Conservation (phyloP, 2,888 invertebrate genomes). For the Drosophila picticornis region DNA sequence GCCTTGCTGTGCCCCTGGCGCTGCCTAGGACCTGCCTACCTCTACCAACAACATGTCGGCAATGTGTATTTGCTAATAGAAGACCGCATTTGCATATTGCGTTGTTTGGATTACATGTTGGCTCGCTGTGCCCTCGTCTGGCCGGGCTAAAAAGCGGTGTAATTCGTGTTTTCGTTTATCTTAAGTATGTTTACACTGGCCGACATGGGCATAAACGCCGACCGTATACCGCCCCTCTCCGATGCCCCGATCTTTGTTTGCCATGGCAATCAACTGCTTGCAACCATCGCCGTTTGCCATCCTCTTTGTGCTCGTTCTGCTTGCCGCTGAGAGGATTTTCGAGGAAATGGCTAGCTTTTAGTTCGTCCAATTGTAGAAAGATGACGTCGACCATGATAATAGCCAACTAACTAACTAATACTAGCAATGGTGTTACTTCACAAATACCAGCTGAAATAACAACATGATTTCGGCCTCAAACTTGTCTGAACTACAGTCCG, state of each 20-base stretch:
- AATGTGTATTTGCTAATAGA: slow-evolving; percentile 51
- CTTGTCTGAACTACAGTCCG: background rate
- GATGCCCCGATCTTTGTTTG: slow-evolving; percentile 44
- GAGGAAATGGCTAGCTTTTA: slow-evolving; percentile 65
- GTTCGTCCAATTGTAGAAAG: slow-evolving; percentile 42
- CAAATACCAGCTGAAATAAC: slow-evolving; percentile 55
- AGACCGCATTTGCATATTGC: slow-evolving; percentile 71
- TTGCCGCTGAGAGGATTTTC: slow-evolving; percentile 60
- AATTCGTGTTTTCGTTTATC: slow-evolving; percentile 71
- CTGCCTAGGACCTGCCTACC: slow-evolving; percentile 59
- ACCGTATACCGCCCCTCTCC: slow-evolving; percentile 27
- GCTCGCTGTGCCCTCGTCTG: slow-evolving; percentile 58
- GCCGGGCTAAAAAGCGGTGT: slow-evolving; percentile 56
- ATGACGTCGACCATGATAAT: slow-evolving; percentile 25
- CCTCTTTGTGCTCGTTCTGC: slow-evolving; percentile 31
- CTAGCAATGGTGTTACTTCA: slow-evolving; percentile 61
- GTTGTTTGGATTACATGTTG: slow-evolving; percentile 59
- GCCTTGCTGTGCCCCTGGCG: slow-evolving; percentile 40
- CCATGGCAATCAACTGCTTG: slow-evolving; percentile 61
- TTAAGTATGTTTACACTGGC: slow-evolving; percentile 74
- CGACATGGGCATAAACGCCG: slow-evolving; percentile 55
- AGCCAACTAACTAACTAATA: slow-evolving; percentile 22
- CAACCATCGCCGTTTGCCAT: slow-evolving; percentile 48
- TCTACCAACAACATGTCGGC: slow-evolving; percentile 31
- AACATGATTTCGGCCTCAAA: slow-evolving; percentile 3